These are phyloP conservation scores for Porites evermanni DNA, from an alignment of 92 coral and sea anemone genomes.

Conservation along the genomic window DNA sequence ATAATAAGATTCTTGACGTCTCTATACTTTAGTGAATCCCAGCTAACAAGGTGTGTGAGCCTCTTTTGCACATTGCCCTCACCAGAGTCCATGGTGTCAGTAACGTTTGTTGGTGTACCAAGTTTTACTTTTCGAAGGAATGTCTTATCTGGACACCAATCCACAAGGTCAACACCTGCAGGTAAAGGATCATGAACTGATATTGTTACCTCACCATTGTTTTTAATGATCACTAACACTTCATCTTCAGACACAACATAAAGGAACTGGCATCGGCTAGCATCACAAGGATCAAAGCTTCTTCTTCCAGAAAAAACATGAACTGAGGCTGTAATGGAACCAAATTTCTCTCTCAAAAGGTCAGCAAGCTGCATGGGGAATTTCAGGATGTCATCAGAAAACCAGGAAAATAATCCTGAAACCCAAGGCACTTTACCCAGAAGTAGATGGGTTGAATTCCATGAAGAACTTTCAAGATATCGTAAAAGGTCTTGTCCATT, in stretches of 20 bases:
- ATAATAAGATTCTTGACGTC: slow-evolving; percentile 77
- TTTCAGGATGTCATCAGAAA: slow-evolving; percentile 82
- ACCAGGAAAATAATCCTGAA: slow-evolving; percentile 90
- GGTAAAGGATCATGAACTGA: slow-evolving; percentile 82
- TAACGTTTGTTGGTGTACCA: not conserved
- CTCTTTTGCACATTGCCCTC: slow-evolving; percentile 3
- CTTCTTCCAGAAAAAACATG: slow-evolving; percentile 78
- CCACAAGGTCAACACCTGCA: slow-evolving; percentile 77
- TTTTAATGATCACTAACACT: slow-evolving; percentile 66
- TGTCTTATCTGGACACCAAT: slow-evolving; percentile 74
- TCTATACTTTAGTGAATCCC: slow-evolving; percentile 67
- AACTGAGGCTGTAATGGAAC: slow-evolving; percentile 23
- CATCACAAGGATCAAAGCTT: slow-evolving; percentile 4
- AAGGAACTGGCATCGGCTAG: slow-evolving; percentile 69
- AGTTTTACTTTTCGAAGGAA: slow-evolving; percentile 61
- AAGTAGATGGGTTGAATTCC: slow-evolving; percentile 52
- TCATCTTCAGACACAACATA: slow-evolving; percentile 71
- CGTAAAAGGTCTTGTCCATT: slow-evolving; percentile 64
- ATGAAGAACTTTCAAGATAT: slow-evolving; percentile 30
- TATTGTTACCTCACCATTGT: slow-evolving; percentile 59
- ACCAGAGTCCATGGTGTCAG: not conserved
- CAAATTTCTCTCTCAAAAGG: slow-evolving; percentile 41
- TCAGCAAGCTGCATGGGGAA: slow-evolving; percentile 66
- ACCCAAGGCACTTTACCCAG: slow-evolving; percentile 39
- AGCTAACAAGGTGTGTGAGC: not conserved